phyloP scores from a whole-genome alignment of 2,113 vertebrate genomes.

The Monarcha castaneiventris region DNA sequence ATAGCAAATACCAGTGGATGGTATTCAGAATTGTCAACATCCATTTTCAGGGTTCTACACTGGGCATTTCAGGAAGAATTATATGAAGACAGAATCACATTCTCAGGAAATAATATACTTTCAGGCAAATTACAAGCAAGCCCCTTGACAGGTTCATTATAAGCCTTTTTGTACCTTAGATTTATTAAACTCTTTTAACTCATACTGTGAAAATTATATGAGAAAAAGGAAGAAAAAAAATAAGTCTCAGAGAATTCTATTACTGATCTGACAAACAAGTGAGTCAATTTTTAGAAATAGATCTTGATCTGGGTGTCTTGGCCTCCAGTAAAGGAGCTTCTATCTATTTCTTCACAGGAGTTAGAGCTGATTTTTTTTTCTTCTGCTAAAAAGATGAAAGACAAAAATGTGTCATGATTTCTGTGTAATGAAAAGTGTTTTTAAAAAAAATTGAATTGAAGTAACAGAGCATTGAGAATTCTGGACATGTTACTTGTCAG shows the following conservation, averaged over 20 bases:
- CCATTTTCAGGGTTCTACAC: conserved; percentile 1
- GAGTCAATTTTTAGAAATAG: background rate
- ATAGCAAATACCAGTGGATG: background rate
- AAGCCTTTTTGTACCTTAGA: conserved; percentile 25
- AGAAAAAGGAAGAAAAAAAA: background rate
- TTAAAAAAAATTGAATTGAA: background rate
- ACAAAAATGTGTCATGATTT: background rate
- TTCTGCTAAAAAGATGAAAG: background rate
- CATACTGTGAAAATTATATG: conserved; percentile 17
- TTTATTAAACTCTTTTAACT: conserved; percentile 53
- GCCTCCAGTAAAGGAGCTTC: background rate
- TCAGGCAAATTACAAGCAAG: conserved; percentile 46
- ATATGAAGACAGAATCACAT: conserved; percentile 9
- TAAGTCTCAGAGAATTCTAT: background rate
- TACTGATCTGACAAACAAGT: background rate
- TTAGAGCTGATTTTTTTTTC: background rate
- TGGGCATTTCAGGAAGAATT: conserved; percentile 30
- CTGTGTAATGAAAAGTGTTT: background rate
- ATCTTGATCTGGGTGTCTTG: background rate
- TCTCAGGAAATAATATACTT: conserved; percentile 47
- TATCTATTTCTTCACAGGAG: background rate
- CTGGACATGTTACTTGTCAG: background rate
- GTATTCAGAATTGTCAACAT: conserved; percentile 8
- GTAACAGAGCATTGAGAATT: background rate
- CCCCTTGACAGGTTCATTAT: conserved; percentile 43